Percentiles rank a stretch among this genome's conserved stretches.
Conservation (phyloP, 2,888 invertebrate genomes). For the Laspeyria flexula region DNA sequence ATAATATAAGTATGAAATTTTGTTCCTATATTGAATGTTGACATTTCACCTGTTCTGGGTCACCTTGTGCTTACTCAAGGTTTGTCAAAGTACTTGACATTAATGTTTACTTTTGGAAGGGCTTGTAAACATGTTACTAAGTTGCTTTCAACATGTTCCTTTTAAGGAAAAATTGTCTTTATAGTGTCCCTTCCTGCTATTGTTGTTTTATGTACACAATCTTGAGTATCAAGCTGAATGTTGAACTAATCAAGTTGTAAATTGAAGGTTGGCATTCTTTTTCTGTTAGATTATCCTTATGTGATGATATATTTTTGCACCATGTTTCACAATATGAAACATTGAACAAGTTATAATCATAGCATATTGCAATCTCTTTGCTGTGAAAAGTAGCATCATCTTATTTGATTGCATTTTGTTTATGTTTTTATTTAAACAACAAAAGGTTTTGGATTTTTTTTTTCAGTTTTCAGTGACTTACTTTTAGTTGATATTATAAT, state of each 20-base stretch:
- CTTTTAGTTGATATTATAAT: too few relatives aligned
- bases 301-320: not conserved
- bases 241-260: not conserved
- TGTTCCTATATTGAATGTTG: slow-evolving; percentile 75
- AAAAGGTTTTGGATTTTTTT: too few relatives aligned
- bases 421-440: too few relatives aligned
- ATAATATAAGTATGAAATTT: slow-evolving; percentile 56
- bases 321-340: not conserved
- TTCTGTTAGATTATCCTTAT: not conserved
- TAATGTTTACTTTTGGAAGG: slow-evolving; percentile 63
- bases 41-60: slow-evolving; percentile 80
- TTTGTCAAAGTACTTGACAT: slow-evolving; percentile 75
- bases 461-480: too few relatives aligned
- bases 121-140: slow-evolving; percentile 54
- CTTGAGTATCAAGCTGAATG: slow-evolving; percentile 7
- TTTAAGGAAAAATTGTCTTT: slow-evolving; percentile 59
- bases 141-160: slow-evolving; percentile 64
- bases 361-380: not conserved
- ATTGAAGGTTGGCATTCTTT: slow-evolving; percentile 3
- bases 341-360: not conserved
- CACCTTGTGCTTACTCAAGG: slow-evolving; percentile 81
- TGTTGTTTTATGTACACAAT: slow-evolving; percentile 43
- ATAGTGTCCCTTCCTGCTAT: slow-evolving; percentile 49
- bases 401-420: too few relatives aligned
- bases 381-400: too few relatives aligned